A percentile compares a stretch with the other conserved stretches of the same genome.
Conservation (phyloP, 2,113 vertebrate species). For the Danio rerio region DNA sequence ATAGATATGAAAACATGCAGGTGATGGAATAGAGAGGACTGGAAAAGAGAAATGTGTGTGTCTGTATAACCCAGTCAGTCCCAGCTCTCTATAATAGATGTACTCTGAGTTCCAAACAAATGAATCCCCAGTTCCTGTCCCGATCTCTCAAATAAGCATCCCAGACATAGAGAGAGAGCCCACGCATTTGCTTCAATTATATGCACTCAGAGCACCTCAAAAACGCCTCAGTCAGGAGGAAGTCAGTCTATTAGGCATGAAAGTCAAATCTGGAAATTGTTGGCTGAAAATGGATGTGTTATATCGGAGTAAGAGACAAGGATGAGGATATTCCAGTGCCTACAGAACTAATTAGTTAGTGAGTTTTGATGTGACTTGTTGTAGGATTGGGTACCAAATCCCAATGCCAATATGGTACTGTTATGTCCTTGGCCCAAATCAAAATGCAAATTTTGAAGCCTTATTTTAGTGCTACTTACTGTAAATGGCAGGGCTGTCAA, state of each 20-base stretch:
- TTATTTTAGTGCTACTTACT: too few species aligned
- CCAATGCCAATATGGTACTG: too few species aligned
- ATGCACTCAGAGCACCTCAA: not conserved
- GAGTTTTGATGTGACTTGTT: too few species aligned
- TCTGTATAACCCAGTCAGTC: not conserved
- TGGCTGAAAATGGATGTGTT: not conserved
- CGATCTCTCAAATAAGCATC: constrained; percentile 6
- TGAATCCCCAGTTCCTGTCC: not conserved
- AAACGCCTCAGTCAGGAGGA: not conserved
- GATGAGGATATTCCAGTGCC: not conserved
- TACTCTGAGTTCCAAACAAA: constrained; percentile 13
- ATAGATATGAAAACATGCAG: not conserved
- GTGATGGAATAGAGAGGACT: constrained; percentile 11
- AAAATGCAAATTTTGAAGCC: too few species aligned
- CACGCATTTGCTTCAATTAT: constrained; percentile 28
- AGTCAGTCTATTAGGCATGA: not conserved
- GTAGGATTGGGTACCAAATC: too few species aligned
- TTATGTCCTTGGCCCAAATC: too few species aligned
- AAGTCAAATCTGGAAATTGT: not conserved
- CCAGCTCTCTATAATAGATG: constrained; percentile 15
- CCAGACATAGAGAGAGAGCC: constrained; percentile 5
- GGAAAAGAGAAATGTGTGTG: not conserved
- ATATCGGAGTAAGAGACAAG: not conserved
- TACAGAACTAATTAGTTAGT: too few species aligned
- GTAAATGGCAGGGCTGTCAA: too few species aligned